phyloP scores from a whole-genome alignment of 2,888 invertebrate species.

The Gortyna flavago region DNA sequence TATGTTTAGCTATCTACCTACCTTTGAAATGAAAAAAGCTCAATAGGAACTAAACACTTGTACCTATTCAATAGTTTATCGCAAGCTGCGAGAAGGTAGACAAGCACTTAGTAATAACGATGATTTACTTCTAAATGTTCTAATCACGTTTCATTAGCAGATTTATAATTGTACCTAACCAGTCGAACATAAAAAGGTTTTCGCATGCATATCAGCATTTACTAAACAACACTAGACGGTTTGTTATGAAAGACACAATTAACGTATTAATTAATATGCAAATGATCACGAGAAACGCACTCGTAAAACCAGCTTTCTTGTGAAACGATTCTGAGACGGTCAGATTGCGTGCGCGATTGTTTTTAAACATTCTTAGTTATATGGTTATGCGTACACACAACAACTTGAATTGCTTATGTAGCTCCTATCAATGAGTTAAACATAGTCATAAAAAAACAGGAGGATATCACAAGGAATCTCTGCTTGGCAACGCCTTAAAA shows the following conservation, averaged over 20 bases:
- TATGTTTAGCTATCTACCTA: no score
- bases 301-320: conserved; percentile 30
- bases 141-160: not conserved
- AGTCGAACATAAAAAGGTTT: conserved; percentile 2
- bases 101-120: not conserved
- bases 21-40: not conserved
- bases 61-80: not conserved
- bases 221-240: conserved; percentile 13
- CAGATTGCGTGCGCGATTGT: conserved; percentile 23
- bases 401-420: not conserved
- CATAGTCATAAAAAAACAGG: no score
- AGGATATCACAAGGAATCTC: not conserved
- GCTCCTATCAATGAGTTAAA: not conserved
- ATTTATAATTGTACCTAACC: conserved; percentile 17
- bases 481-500: not conserved
- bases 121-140: not conserved
- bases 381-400: not conserved
- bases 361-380: conserved; percentile 8
- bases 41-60: no score
- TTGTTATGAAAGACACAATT: conserved; percentile 37
- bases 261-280: conserved; percentile 39
- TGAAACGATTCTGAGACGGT: conserved; percentile 6
- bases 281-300: conserved; percentile 31
- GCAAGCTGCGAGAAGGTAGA: not conserved
- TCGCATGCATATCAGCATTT: conserved; percentile 17